Conservation (phyloP, 2,888 invertebrate species). For the Protonemura montana region DNA sequence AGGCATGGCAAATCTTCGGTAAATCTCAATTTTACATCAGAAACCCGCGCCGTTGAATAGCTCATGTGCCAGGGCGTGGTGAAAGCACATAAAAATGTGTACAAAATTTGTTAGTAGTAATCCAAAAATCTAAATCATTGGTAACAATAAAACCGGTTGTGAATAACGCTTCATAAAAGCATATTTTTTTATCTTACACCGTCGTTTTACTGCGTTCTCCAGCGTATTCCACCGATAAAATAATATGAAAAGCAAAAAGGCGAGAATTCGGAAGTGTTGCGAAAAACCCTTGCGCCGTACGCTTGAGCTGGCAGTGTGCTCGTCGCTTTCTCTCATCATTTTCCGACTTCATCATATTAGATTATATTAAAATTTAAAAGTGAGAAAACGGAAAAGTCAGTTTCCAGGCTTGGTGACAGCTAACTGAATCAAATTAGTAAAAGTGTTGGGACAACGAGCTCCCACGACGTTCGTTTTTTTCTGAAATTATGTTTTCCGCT, state of each 20-base stretch:
- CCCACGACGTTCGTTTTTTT: slow-evolving; percentile 21
- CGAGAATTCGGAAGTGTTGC: not conserved
- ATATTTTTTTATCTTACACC: not conserved
- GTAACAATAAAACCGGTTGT: slow-evolving; percentile 12
- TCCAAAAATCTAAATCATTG: not conserved
- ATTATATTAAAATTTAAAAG: slow-evolving; percentile 40
- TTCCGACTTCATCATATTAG: slow-evolving; percentile 25
- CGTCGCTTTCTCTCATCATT: slow-evolving; percentile 3
- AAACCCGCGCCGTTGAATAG: not conserved
- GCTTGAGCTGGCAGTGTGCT: not conserved
- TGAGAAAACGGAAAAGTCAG: slow-evolving; percentile 23
- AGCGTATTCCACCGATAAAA: not conserved
- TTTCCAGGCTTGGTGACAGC: slow-evolving; percentile 35
- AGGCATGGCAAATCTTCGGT: not conserved
- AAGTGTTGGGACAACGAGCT: slow-evolving; percentile 31
- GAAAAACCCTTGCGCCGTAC: not conserved
- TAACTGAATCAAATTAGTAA: slow-evolving; percentile 39
- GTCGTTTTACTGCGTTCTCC: not conserved
- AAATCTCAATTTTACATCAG: slow-evolving; percentile 7
- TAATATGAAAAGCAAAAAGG: not conserved
- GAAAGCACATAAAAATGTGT: not conserved
- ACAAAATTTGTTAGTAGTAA: not conserved
- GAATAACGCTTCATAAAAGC: slow-evolving; percentile 7
- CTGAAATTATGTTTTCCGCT: slow-evolving; percentile 35
- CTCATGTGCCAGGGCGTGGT: not conserved